Evolutionary conservation across 2,888 invertebrate genomes (phyloP), one percentile per base, ranked within the genome.

Genomic region (Eupelmus urozonus): DNA sequence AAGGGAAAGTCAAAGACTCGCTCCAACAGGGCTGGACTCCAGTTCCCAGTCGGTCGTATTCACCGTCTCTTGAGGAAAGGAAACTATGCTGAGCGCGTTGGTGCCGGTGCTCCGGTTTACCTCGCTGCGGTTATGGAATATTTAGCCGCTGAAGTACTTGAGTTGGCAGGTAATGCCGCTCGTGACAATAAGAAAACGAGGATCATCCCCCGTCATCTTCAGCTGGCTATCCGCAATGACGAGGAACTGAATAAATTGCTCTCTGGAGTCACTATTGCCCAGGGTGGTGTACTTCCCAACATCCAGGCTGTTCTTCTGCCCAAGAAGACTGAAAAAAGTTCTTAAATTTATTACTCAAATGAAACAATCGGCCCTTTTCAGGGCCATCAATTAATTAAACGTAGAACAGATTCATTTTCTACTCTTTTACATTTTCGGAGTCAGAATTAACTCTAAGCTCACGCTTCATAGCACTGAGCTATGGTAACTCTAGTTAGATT

Each of bases 141-240:
- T 1, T 53, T 53, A n/a, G 53, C 53, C 53, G 53, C 53, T 53
- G 53, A 53, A 53, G 53, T 53, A 7, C 53, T 53, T n/a, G 53
- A 53, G 53, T 53, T 53, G 40, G 40, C 40, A 11, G 40, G 40
- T 11, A 40, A 40, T 11, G 40, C 40, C 40, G 25, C 93, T 0
- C 88, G 91, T 40, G 94, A 94, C 85, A 51, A 51, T 18, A 95
- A 95, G 89, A 93, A 94, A 83, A 95, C 93, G 88, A 51, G 51
- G 51, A 51, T 51, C 51, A 51, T 51, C 51, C 51, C 51, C 9
- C 51, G 51, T 51, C 51, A 51, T n/a, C 51, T 51, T n/a, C 51
- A 51, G 51, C 51, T 51, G 51, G 51, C 51, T 16, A 51, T 51
- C 91, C 92, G 1, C 92, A 57, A 57, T 2, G 57, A 57, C 57